phyloP scores from a whole-genome alignment of 2,113 vertebrate species.

The Semnornis frantzii region DNA sequence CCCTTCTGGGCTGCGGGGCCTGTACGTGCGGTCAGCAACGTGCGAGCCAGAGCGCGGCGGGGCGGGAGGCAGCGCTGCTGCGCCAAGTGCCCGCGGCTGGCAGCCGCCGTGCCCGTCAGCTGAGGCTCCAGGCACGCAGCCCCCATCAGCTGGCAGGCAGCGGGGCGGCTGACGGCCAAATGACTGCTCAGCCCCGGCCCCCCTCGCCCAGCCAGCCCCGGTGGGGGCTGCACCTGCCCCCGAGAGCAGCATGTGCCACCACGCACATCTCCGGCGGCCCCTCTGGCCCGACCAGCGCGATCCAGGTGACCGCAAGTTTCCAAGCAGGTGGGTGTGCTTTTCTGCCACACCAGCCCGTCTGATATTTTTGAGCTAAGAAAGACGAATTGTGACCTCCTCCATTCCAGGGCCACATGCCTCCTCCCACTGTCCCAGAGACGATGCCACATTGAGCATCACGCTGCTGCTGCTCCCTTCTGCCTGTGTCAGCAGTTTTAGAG shows the following conservation, averaged over 20 bases:
- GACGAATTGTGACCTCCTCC: not conserved
- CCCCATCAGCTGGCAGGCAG: not conserved
- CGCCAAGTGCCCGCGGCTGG: not conserved
- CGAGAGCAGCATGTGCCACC: not conserved
- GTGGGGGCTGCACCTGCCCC: not conserved
- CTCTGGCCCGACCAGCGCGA: not conserved
- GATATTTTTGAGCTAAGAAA: not conserved
- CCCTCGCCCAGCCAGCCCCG: not conserved
- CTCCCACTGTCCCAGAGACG: not conserved
- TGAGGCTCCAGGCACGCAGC: not conserved
- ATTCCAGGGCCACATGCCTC: not conserved
- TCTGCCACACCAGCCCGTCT: fast-evolving
- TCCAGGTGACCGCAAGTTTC: not conserved
- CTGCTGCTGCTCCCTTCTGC: not conserved
- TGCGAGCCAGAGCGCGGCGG: not conserved
- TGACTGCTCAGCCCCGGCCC: not conserved
- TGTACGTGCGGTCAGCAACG: slow-evolving; percentile 67
- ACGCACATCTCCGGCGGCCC: fast-evolving
- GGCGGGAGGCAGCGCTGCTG: not conserved
- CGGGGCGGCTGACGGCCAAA: not conserved
- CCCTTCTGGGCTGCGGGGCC: slow-evolving; percentile 24
- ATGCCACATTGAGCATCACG: not conserved
- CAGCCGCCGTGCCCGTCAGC: not conserved
- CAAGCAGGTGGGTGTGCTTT: not conserved
- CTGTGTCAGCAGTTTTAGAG: not conserved